Evolutionary conservation across 1,140 invertebrate species (phyloP).

Genomic region (Cydia fagiglandana): DNA sequence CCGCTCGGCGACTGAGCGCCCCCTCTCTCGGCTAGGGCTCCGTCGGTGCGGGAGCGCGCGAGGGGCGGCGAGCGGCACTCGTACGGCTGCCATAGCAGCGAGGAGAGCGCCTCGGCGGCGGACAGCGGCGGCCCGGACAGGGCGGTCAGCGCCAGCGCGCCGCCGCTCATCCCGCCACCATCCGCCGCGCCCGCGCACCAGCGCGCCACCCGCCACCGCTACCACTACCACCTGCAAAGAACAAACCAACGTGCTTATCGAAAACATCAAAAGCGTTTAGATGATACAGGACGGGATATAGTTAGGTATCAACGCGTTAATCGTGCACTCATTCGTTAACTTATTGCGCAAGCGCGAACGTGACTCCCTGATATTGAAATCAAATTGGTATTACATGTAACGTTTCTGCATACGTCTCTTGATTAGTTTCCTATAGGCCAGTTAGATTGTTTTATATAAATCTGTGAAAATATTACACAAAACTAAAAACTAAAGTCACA

Average conservation of each 20-base stretch:
- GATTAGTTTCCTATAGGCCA: too few relatives aligned
- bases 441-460: too few relatives aligned
- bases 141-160: conserved; percentile 38
- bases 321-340: too few relatives aligned
- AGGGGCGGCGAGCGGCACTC: conserved; percentile 74
- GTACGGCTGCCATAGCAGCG: conserved; percentile 77
- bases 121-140: conserved; percentile 59
- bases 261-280: too few relatives aligned
- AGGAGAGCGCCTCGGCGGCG: conserved; percentile 76
- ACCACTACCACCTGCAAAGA: conserved; percentile 48
- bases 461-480: too few relatives aligned
- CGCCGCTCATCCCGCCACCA: conserved; percentile 66
- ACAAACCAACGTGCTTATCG: neutral
- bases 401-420: too few relatives aligned
- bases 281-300: too few relatives aligned
- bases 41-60: conserved; percentile 68
- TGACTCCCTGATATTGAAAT: too few relatives aligned
- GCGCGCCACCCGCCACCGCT: conserved; percentile 55
- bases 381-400: neutral
- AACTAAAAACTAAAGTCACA: too few relatives aligned
- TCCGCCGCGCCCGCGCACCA: conserved; percentile 53
- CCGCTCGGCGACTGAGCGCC: conserved; percentile 68
- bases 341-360: too few relatives aligned
- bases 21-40: conserved; percentile 51
- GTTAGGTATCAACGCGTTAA: too few relatives aligned